Base-by-base conservation (phyloP, 1,140 invertebrate genomes). In the Rhopalosiphum padi region DNA sequence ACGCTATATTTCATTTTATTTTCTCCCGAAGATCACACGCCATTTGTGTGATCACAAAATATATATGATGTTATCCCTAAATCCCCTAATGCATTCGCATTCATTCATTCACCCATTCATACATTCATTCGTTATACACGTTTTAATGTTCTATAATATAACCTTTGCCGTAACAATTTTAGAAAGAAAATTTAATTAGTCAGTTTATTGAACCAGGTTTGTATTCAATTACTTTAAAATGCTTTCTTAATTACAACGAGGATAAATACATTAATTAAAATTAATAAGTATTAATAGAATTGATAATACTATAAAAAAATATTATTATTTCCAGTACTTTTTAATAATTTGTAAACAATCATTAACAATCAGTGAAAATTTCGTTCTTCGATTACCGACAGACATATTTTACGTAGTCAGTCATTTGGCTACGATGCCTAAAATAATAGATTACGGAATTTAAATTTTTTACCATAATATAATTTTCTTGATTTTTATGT, bases 51-150 rank as follows among this genome's bases (percentile, higher is more conserved):
- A 85, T 85, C 41, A 43, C 83, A 41, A 85, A 85, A 85, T 41
- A 37, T 37, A 37, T 35, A 83, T 23, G 23, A 85, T 25, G 35
- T 41, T 85, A 41, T 41, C 22, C 83, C 37, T 25, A 41, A 85
- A 85, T 85, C 83, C 82, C 11, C 41, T 85, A 85, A 85, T 85
- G 37, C 83, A 85, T 37, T 77, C 60, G n/a, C n/a, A 77, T 77
- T 77, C 60, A 68, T 21, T 68, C 30, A 77, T 18, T 77, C 60
- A 6, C n/a, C n/a, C 60, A 21, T 68, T 11, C 9, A 46, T 46
- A n/a, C 60, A 68, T 68, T 68, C 60, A n/a, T 68, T n/a, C 60
- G 9, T 68, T 68, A n/a, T 77, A 77, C 30, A 23, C 21, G 25
- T n/a, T 77, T 77, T 77, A 77, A n/a, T 77, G 30, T 30, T 68